Evolutionary conservation across 2,113 vertebrate species (phyloP), one percentile per base, ranked within the genome.

Genomic region (Hystrix brachyura): DNA sequence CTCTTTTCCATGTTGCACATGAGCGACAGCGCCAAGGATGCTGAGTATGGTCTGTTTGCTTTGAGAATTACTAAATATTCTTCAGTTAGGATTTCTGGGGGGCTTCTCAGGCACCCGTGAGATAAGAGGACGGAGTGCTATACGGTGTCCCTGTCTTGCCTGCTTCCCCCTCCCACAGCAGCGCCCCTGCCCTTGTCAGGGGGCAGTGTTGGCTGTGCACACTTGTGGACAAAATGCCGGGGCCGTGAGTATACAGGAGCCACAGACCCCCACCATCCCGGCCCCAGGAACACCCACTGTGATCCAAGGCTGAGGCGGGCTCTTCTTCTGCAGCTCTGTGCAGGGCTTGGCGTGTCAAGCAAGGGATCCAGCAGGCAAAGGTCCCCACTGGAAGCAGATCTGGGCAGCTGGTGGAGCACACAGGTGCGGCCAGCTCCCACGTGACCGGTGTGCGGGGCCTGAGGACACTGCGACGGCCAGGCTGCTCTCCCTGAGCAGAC

Each of bases 191-290:
- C 7, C 51, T 55, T 19, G 1, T 34, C 46, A 34, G 25, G 76
- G 27, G 76, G 48, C 7, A 34, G 1, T 3, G 6, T 46, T 32
- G 38, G 51, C 53, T 13, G 10, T 14, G 11, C 25, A 1, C 17
- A 32, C 27, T 38, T 0, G 0, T 55, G 60, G 51, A 18, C 34
- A 7, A 3, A 51, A 25, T 7, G 0, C 65, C 4, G 2, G 57
- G 59, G 80, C 72, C 55, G 48, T 51, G 64, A 34, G 4, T 53
- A 34, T 11, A 21, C 51, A 32, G 48, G 15, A 79, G 76, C 15
- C 17, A 32, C 6, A 79, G 76, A 19, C 29, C 29, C 21, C 38
- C 13, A 25, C 46, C 72, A 48, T 25, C 25, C 25, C 12, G 12
- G 23, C 72, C 25, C 72, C 46, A 48, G 72, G 72, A 48, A 25